These are phyloP conservation scores for Campoplex capitator DNA, from an alignment of 2,888 invertebrate genomes.

Conservation along the genomic window DNA sequence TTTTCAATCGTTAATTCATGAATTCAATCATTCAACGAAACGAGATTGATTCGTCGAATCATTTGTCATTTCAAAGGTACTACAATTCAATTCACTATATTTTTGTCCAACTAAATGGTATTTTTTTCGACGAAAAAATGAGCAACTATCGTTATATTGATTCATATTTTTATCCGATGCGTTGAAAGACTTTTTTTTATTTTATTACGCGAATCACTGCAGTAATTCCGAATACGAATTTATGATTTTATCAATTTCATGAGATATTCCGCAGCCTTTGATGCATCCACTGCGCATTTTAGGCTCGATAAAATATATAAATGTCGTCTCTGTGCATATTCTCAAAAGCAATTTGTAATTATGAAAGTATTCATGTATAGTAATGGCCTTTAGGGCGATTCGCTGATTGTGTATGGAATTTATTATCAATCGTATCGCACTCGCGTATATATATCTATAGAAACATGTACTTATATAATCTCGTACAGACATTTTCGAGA, in stretches of 20 bases:
- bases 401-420: not conserved
- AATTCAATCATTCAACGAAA: no score
- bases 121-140: no score
- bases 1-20: not conserved
- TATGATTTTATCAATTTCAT: not conserved
- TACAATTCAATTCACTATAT: no score
- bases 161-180: not conserved
- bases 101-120: no score
- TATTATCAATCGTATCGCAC: constrained; percentile 1
- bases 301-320: not conserved
- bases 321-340: not conserved
- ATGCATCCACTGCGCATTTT: not conserved
- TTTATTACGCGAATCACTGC: not conserved
- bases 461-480: constrained; percentile 17
- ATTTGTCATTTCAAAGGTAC: no score
- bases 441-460: not conserved
- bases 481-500: constrained; percentile 75
- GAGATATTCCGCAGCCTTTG: not conserved
- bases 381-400: not conserved
- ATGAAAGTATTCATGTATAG: not conserved
- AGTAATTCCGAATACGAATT: not conserved
- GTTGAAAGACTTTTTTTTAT: not conserved
- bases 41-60: no score
- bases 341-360: constrained; percentile 3
- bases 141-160: not conserved